phyloP scores from a whole-genome alignment of 2,797 vertebrate species.

The Sebastes taczanowskii region DNA sequence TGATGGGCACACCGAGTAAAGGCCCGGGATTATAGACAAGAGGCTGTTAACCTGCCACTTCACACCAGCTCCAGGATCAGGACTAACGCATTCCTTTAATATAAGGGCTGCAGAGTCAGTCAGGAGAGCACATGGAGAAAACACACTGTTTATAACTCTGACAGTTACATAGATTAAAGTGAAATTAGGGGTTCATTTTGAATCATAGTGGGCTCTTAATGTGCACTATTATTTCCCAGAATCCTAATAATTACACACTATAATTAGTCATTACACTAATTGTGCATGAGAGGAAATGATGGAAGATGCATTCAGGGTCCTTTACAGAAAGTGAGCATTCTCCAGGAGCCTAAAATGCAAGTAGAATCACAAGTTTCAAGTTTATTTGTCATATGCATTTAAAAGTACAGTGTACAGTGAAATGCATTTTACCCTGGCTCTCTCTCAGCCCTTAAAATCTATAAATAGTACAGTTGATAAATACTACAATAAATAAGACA shows the following conservation, averaged over 20 bases:
- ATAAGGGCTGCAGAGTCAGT: conserved; percentile 61
- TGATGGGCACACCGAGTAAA: conserved; percentile 84
- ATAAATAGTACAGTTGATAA: too few species aligned
- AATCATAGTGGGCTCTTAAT: neutral
- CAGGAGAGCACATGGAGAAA: neutral
- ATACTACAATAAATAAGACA: too few species aligned
- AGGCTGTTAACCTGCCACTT: conserved; percentile 89
- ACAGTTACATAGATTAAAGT: neutral
- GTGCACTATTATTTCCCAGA: neutral
- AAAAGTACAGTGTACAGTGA: too few species aligned
- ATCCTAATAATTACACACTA: neutral
- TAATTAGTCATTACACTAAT: neutral
- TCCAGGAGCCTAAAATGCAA: neutral
- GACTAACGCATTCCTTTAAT: conserved; percentile 80
- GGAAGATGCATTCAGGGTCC: neutral
- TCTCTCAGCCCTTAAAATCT: too few species aligned
- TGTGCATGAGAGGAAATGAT: neutral
- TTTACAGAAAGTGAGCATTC: neutral
- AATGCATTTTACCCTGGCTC: too few species aligned
- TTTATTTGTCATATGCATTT: too few species aligned
- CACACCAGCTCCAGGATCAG: conserved; percentile 83
- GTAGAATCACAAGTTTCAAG: neutral
- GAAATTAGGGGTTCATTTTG: too few species aligned
- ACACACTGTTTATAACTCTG: neutral
- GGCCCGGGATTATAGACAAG: conserved; percentile 75